A percentile compares a stretch with the other conserved stretches of the same genome.
phyloP scores from a whole-genome alignment of 2,113 vertebrate species.

The Etheostoma spectabile region DNA sequence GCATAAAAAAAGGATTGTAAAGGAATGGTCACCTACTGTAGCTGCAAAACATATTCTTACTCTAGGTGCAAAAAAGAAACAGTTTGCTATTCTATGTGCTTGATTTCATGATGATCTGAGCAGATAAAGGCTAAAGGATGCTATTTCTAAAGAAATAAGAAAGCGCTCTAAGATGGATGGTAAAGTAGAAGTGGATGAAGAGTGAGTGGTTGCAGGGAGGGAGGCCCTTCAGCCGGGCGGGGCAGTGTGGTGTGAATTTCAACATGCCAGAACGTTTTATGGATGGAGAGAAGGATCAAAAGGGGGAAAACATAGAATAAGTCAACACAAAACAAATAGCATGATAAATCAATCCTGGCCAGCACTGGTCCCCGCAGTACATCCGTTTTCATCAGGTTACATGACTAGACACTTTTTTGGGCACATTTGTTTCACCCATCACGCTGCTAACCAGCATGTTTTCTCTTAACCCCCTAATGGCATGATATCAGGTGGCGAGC shows the following conservation, averaged over 20 bases:
- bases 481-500: conserved; percentile 53
- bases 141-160: too few relatives aligned
- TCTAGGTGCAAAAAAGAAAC: conserved; percentile 35
- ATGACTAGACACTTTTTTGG: conserved; percentile 71
- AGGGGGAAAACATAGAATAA: conserved; percentile 60
- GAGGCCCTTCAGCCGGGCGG: conserved; percentile 61
- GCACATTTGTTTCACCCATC: conserved; percentile 51
- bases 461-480: conserved; percentile 52
- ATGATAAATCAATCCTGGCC: conserved; percentile 83
- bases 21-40: conserved; percentile 21
- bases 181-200: conserved; percentile 55
- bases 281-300: conserved; percentile 78
- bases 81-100: background rate
- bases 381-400: conserved; percentile 79
- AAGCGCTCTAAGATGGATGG: conserved; percentile 44
- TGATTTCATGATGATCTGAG: conserved; percentile 22
- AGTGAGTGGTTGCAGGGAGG: conserved; percentile 71
- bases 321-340: conserved; percentile 79
- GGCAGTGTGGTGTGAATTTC: conserved; percentile 88
- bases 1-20: conserved; percentile 14
- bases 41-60: conserved; percentile 24
- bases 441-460: conserved; percentile 46
- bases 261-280: conserved; percentile 87
- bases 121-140: conserved; percentile 42
- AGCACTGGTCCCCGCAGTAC: conserved; percentile 76